Evolutionary conservation across 1,140 invertebrate genomes (phyloP).

Genomic region (Ephestia elutella): DNA sequence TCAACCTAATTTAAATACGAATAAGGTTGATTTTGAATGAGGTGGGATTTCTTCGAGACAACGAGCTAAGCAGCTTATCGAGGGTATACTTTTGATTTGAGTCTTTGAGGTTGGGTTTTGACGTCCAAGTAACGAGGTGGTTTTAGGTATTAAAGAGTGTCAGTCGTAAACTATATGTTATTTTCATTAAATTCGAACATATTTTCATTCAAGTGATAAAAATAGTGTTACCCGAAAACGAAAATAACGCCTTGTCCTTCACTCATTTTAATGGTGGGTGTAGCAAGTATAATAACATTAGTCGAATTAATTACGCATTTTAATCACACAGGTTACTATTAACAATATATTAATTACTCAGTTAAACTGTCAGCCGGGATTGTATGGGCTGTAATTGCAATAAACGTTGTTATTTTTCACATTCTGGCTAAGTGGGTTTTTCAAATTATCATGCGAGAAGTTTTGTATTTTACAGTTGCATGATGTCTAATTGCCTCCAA

Average conservation of each 20-base stretch:
- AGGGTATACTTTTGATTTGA: conserved; percentile 25
- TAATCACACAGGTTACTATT: conserved; percentile 28
- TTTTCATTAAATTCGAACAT: too few relatives aligned
- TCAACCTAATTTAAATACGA: conserved; percentile 10
- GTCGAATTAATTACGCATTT: neutral
- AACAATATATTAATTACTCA: conserved; percentile 53
- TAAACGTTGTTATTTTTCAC: conserved; percentile 63
- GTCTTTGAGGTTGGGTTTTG: conserved; percentile 54
- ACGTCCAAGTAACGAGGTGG: conserved; percentile 51
- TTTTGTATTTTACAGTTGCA: conserved; percentile 63
- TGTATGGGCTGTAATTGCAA: conserved; percentile 59
- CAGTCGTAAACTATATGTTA: neutral
- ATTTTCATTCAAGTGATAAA: too few relatives aligned
- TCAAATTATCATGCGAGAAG: conserved; percentile 56
- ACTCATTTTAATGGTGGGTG: conserved; percentile 31
- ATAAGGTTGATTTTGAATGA: conserved; percentile 35
- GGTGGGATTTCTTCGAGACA: conserved; percentile 18
- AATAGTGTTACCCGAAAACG: too few relatives aligned
- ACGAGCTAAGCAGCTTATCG: conserved; percentile 66
- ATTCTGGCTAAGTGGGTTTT: conserved; percentile 60
- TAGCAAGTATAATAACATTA: conserved; percentile 12
- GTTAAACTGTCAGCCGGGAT: conserved; percentile 49
- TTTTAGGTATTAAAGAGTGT: too few relatives aligned
- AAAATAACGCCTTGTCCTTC: neutral
- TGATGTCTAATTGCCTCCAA: conserved; percentile 59